These are phyloP conservation scores for Ypsolopha sequella DNA, from an alignment of 2,888 invertebrate genomes.

Conservation along the genomic window DNA sequence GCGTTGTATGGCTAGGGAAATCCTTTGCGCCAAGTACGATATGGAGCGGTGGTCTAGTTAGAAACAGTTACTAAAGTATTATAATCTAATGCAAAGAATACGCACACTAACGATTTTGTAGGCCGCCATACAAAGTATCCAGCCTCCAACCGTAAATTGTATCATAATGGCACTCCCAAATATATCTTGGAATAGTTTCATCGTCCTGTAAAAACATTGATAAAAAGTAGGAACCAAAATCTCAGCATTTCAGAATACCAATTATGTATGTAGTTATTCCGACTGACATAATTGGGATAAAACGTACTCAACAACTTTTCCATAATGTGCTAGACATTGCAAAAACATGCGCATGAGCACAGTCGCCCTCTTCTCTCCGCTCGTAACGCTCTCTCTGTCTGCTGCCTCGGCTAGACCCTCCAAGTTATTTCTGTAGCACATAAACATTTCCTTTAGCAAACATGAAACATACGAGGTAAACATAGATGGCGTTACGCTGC, in stretches of 20 bases:
- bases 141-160: constrained; percentile 54
- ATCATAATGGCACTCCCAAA: constrained; percentile 45
- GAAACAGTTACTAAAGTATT: too few species aligned
- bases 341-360: constrained; percentile 23
- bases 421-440: constrained; percentile 30
- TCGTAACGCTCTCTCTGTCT: constrained; percentile 7
- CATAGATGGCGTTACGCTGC: too few species aligned
- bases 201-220: constrained; percentile 21
- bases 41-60: too few species aligned
- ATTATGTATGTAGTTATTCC: neutral
- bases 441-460: neutral
- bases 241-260: neutral
- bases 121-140: constrained; percentile 60
- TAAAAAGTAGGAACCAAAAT: too few species aligned
- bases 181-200: constrained; percentile 32
- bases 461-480: too few species aligned
- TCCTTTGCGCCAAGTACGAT: too few species aligned
- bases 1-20: too few species aligned
- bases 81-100: constrained; percentile 6
- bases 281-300: neutral
- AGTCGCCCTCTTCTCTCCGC: constrained; percentile 16
- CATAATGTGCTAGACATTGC: constrained; percentile 36
- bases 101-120: constrained; percentile 52
- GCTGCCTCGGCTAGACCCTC: constrained; percentile 29
- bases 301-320: constrained; percentile 33